phyloP scores from a whole-genome alignment of 2,113 vertebrate species.

The Cariama cristata region DNA sequence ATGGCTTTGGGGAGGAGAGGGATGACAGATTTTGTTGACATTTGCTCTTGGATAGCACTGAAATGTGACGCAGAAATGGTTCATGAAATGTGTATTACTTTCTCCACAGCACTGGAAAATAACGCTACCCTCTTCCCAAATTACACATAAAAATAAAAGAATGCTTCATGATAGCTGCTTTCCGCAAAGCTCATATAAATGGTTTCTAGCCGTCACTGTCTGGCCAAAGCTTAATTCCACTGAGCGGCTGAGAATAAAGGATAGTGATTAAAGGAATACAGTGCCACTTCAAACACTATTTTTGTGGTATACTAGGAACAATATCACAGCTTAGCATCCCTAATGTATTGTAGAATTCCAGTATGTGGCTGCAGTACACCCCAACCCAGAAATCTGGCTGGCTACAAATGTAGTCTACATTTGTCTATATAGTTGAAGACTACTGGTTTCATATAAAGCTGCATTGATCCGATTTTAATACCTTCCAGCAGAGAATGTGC shows the following conservation, averaged over 20 bases:
- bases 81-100: not conserved
- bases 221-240: conserved; percentile 39
- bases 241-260: conserved; percentile 5
- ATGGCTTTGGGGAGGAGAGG: not conserved
- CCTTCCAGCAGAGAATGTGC: not conserved
- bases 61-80: not conserved
- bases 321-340: not conserved
- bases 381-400: not conserved
- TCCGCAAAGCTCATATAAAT: not conserved
- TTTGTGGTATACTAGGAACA: not conserved
- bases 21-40: not conserved
- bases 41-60: not conserved
- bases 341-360: not conserved
- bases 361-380: not conserved
- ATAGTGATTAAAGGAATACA: conserved; percentile 7
- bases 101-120: not conserved
- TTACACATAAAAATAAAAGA: not conserved
- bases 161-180: not conserved
- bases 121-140: not conserved
- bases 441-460: not conserved
- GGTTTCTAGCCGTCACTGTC: not conserved
- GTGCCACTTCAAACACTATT: not conserved
- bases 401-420: not conserved
- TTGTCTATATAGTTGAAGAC: not conserved
- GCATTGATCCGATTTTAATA: not conserved